These are phyloP conservation scores for Hyles vespertilio DNA, from an alignment of 1,140 invertebrate species.

Conservation along the genomic window DNA sequence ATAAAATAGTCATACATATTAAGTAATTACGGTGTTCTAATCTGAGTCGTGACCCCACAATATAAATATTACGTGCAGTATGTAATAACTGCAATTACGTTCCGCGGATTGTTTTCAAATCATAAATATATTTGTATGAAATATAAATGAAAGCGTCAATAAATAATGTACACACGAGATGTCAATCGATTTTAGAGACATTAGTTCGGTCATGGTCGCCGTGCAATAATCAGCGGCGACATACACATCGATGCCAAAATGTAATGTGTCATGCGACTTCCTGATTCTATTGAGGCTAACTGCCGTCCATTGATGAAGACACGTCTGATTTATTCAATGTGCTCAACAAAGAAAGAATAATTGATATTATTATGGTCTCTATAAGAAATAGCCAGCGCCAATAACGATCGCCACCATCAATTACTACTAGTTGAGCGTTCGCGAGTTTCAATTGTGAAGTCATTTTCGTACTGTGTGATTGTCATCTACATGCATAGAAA, in stretches of 20 bases:
- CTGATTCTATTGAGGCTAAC: neutral
- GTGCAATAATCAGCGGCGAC: slow-evolving; percentile 6
- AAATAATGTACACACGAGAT: neutral
- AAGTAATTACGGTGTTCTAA: too few relatives aligned
- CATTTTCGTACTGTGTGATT: slow-evolving; percentile 47
- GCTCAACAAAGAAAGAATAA: slow-evolving; percentile 13
- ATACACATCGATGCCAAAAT: slow-evolving; percentile 7
- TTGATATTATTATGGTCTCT: slow-evolving; percentile 23
- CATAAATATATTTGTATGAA: too few relatives aligned
- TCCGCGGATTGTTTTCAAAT: too few relatives aligned
- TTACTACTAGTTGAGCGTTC: slow-evolving; percentile 63
- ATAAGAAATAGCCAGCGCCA: slow-evolving; percentile 24
- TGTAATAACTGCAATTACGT: too few relatives aligned
- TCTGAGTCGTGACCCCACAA: too few relatives aligned
- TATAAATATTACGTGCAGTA: too few relatives aligned
- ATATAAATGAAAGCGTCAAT: neutral
- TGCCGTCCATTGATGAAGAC: slow-evolving; percentile 4
- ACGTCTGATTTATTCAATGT: slow-evolving; percentile 22
- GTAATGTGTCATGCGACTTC: neutral
- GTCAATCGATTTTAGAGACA: slow-evolving; percentile 3
- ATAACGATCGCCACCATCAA: slow-evolving; percentile 50
- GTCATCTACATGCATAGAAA: slow-evolving; percentile 20
- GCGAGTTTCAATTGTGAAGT: slow-evolving; percentile 57
- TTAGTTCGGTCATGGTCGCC: slow-evolving; percentile 4
- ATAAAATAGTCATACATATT: too few relatives aligned